Conservation (phyloP, 1,140 invertebrate genomes). For the Anthonomus grandis region DNA sequence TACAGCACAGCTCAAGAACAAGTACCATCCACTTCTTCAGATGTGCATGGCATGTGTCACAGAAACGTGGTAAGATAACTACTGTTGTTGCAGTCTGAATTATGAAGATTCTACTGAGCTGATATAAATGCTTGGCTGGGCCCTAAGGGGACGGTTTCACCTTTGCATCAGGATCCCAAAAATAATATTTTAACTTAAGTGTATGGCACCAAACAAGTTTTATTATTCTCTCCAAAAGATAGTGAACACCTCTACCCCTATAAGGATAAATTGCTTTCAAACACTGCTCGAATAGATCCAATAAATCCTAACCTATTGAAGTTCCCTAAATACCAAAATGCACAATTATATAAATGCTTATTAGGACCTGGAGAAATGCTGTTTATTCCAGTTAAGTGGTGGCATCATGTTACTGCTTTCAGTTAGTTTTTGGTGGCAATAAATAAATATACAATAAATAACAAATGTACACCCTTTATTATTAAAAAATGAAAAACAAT, state of each 20-base stretch:
- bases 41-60: no score
- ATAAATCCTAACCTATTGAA: conserved; percentile 67
- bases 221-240: conserved; percentile 74
- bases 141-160: conserved; percentile 89
- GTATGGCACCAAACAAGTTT: conserved; percentile 82
- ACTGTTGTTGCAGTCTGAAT: conserved; percentile 61
- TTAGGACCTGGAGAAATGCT: conserved; percentile 82
- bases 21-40: no score
- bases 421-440: conserved; percentile 89
- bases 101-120: conserved; percentile 53
- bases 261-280: conserved; percentile 71
- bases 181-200: conserved; percentile 90
- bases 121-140: conserved; percentile 98
- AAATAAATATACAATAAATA: conserved; percentile 29
- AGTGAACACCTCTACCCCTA: conserved; percentile 76
- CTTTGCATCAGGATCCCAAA: conserved; percentile 93
- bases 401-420: conserved; percentile 91
- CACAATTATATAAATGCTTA: conserved; percentile 65
- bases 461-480: no score
- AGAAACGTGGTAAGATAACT: no score
- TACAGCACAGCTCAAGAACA: no score
- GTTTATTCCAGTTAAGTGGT: conserved; percentile 92
- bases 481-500: no score
- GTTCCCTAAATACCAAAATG: conserved; percentile 70
- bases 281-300: conserved; percentile 84